Evolutionary conservation across 2,113 vertebrate genomes (phyloP), one percentile per base, ranked within the genome.

Genomic region (Pantherophis guttatus): DNA sequence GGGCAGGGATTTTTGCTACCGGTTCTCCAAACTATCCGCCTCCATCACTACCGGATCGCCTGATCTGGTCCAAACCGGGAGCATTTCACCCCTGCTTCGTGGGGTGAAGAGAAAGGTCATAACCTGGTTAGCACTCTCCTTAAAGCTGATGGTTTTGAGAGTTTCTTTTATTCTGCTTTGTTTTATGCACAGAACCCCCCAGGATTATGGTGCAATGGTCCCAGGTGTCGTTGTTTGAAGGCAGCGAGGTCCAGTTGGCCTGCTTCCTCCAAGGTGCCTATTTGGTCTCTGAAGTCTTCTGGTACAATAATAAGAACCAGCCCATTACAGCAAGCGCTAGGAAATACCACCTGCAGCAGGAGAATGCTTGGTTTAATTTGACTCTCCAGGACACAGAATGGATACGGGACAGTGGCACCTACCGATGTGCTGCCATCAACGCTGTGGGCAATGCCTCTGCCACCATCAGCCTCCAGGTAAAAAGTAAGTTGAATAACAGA

Each of bases 391-490:
- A 98, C 1, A 97, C 98, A 0, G 97, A 98, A 90, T 98, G 98
- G 94, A 94, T 90, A 3, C 94, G 21, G 24, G 98, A 99, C 93
- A 95, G 97, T 0, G 99, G 99, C 33, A 94, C 95, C 91, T 99
- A 99, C 97, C 98, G 97, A 93, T 99, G 99, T 50, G 33, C 97
- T 23, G 98, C 98, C 0, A 95, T 90, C 94, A 99, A 99, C 0
- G 98, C 98, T 1, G 97, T 99, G 88, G 99, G 99, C 95, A 98
- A 97, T 19, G 95, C 98, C 57, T 98, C 98, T 90, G 97, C 96
- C 93, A 97, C 97, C 1, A 95, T 99, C 95, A 97, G 93, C 58
- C 97, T 99, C 91, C 96, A 97, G 44, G 98, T 99, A 54, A 98
- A 98, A 44, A 98, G 99, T 99, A 97, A 97, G 98, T 95, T 81